Conservation (phyloP, 1,140 invertebrate species). For the Leptinotarsa texana region DNA sequence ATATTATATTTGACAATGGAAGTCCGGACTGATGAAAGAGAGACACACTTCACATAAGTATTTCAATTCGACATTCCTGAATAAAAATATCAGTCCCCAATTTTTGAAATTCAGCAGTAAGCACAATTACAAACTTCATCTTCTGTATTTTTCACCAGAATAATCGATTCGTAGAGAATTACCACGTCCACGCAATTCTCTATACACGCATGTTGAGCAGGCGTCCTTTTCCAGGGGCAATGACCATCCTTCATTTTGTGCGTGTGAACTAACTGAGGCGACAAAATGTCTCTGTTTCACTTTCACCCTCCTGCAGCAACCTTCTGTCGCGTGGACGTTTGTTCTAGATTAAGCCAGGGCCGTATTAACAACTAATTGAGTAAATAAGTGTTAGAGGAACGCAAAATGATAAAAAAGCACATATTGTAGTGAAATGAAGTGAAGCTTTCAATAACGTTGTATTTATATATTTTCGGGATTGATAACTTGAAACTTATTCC, state of each 20-base stretch:
- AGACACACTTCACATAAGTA: no score
- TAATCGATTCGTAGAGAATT: background rate
- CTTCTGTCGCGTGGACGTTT: background rate
- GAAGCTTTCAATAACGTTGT: no score
- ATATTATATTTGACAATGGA: no score
- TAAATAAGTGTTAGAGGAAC: no score
- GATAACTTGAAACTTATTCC: no score
- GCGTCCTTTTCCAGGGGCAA: slow-evolving; percentile 5
- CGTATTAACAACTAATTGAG: background rate
- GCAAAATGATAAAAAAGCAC: no score
- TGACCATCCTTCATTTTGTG: slow-evolving; percentile 11
- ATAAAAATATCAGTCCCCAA: no score
- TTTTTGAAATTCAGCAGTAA: no score
- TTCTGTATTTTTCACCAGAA: background rate
- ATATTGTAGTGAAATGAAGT: no score
- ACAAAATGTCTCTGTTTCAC: background rate
- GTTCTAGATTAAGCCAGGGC: background rate
- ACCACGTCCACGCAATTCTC: background rate
- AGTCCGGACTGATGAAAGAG: no score
- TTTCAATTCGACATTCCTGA: no score
- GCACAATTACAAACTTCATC: background rate
- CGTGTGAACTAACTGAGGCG: background rate
- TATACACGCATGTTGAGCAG: background rate
- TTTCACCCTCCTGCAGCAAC: background rate
- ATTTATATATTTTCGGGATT: no score